Base-by-base conservation (phyloP, 2,797 vertebrate genomes). In the Phrynocephalus forsythii region DNA sequence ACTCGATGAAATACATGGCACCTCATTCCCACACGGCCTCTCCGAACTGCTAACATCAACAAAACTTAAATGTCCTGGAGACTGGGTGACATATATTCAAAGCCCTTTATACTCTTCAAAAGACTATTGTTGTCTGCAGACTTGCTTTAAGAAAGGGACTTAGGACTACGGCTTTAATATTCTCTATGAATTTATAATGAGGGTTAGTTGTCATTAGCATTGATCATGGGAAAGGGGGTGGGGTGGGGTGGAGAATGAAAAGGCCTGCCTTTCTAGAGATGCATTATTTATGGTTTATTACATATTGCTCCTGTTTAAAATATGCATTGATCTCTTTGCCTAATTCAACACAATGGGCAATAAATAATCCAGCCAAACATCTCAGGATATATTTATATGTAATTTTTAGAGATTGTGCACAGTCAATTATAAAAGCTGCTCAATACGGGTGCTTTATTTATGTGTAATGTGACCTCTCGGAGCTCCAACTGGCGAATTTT, bases 201-300 rank as follows among this genome's bases (percentile, higher is more conserved):
- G 84, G 69, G 63, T 76, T 85, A 76, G 71, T 81, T 81, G 71
- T 81, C 56, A 85, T 80, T 88, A 88, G 75, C 69, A 88, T 68
- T 88, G 83, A 88, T 75, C 85, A 67, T 85, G 48, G 24, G 77
- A 83, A 88, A 75, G 80, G 18, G 38, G 8, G 13, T 33, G 33
- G 33, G 33, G 33, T 33, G 33, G 33, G 9, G 18, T n/a, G 7
- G 50, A 22, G 33, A 48, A 66, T 75, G 83, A 75, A 85, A 80
- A 79, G 77, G n/a, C 76, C n/a, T 80, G 83, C 77, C 80, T 75
- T 85, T 85, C 84, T 67, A 84, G 56, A 81, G 44, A 79, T 80
- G 60, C 69, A 81, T 80, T 80, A 85, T 88, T 84, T 80, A 88
- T 85, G 84, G 77, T 84, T 80, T 88, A 88, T 81, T 85, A 85